Conservation (phyloP, 2,113 vertebrate species). For the Oryzias melastigma region DNA sequence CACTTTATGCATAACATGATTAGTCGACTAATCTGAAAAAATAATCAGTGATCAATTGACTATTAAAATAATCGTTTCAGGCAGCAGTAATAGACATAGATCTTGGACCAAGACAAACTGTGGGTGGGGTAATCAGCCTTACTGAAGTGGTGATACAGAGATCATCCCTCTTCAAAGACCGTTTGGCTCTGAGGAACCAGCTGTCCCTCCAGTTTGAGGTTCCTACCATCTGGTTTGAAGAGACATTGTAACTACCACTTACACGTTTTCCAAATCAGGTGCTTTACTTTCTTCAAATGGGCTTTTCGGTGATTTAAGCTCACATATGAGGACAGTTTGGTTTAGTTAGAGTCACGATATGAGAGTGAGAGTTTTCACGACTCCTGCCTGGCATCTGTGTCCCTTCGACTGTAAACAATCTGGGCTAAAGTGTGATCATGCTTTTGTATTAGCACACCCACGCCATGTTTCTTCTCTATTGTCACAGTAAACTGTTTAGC, state of each 20-base stretch:
- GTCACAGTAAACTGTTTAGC: constrained; percentile 13
- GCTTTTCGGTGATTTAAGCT: background rate
- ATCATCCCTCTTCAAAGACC: constrained; percentile 44
- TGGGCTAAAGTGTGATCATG: constrained; percentile 1
- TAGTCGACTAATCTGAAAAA: no score
- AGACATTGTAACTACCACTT: constrained; percentile 18
- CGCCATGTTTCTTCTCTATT: constrained; percentile 12
- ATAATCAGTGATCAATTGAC: no score
- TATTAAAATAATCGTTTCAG: no score
- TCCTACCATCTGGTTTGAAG: constrained; percentile 14
- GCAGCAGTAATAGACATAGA: no score
- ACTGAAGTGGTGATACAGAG: constrained; percentile 17
- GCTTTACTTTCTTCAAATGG: constrained; percentile 2
- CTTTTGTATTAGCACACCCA: constrained; percentile 36
- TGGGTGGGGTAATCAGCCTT: constrained; percentile 49
- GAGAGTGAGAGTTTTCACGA: background rate
- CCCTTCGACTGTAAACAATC: background rate
- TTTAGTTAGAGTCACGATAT: no score
- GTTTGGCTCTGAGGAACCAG: constrained; percentile 8
- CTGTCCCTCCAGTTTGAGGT: background rate
- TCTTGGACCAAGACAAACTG: constrained; percentile 29
- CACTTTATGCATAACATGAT: no score
- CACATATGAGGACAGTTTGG: background rate
- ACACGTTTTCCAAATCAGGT: constrained; percentile 4
- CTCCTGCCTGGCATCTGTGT: background rate